Evolutionary conservation across 2,888 invertebrate genomes (phyloP).

Genomic region (Melitaea athalia): DNA sequence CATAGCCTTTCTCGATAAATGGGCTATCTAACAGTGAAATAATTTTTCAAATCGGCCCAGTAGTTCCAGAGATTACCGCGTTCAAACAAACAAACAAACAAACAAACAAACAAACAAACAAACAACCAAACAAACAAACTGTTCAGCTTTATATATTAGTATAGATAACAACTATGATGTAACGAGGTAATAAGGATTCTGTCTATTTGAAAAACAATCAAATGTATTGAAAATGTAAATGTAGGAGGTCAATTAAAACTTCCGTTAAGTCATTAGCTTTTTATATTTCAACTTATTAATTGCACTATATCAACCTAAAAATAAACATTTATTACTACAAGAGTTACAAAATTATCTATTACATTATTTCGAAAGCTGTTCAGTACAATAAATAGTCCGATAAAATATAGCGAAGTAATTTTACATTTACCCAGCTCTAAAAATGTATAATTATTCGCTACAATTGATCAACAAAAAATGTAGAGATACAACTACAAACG

Average conservation of each 20-base stretch:
- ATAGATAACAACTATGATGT: too few relatives aligned
- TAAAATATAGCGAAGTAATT: constrained; percentile 55
- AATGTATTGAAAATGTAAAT: not conserved
- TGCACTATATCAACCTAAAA: constrained; percentile 76
- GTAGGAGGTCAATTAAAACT: constrained; percentile 28
- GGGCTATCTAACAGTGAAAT: too few relatives aligned
- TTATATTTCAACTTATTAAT: constrained; percentile 79
- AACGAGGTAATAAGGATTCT: too few relatives aligned
- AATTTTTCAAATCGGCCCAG: too few relatives aligned
- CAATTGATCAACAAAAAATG: constrained; percentile 7
- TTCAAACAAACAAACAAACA: too few relatives aligned
- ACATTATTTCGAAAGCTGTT: constrained; percentile 16
- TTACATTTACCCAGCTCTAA: constrained; percentile 78
- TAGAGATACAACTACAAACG: constrained; percentile 29
- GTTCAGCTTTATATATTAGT: too few relatives aligned
- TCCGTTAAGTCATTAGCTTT: constrained; percentile 60
- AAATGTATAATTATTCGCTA: constrained; percentile 75
- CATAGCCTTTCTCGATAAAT: too few relatives aligned
- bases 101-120: too few relatives aligned
- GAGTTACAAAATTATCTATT: constrained; percentile 18
- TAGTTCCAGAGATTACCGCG: too few relatives aligned
- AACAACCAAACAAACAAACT: too few relatives aligned
- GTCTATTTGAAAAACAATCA: too few relatives aligned
- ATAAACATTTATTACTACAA: constrained; percentile 38
- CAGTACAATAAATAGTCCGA: constrained; percentile 29